These are phyloP conservation scores for Meandrusa payeni DNA, from an alignment of 2,888 invertebrate species.

Conservation along the genomic window DNA sequence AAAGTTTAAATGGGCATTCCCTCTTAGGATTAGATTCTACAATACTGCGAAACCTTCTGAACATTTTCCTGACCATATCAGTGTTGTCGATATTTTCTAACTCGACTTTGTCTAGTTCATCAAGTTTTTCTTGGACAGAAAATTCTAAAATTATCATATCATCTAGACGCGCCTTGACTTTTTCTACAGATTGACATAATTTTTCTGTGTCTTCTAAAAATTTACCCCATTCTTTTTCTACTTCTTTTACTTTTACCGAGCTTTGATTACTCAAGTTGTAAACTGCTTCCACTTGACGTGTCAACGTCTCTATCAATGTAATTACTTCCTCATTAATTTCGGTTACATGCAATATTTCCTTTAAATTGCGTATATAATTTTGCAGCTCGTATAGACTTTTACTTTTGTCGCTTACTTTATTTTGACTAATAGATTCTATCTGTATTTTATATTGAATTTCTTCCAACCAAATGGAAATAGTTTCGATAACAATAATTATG, in stretches of 20 bases:
- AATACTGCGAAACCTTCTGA: constrained; percentile 82
- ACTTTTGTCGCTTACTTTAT: constrained; percentile 45
- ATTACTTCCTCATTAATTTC: constrained; percentile 84
- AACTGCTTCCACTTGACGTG: constrained; percentile 85
- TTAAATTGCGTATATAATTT: constrained; percentile 81
- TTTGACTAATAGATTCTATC: constrained; percentile 49
- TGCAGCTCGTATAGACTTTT: constrained; percentile 64
- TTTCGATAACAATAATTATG: constrained; percentile 88
- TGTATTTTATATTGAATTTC: constrained; percentile 90
- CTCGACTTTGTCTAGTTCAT: constrained; percentile 86
- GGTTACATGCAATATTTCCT: constrained; percentile 83
- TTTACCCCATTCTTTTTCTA: constrained; percentile 85
- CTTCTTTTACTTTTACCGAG: constrained; percentile 69
- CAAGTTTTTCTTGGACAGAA: constrained; percentile 84
- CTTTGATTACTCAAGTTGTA: constrained; percentile 81
- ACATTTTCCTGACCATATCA: constrained; percentile 81
- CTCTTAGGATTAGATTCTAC: constrained; percentile 85
- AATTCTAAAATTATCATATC: constrained; percentile 82
- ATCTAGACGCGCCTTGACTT: constrained; percentile 76
- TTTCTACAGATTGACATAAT: constrained; percentile 74
- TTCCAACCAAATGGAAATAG: constrained; percentile 91
- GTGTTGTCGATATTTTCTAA: constrained; percentile 82
- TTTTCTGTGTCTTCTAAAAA: constrained; percentile 84
- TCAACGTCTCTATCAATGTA: constrained; percentile 82
- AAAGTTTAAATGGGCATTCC: constrained; percentile 85